A percentile compares a stretch with the other conserved stretches of the same genome.
phyloP scores from a whole-genome alignment of 2,113 vertebrate genomes.

The Macrotus californicus region DNA sequence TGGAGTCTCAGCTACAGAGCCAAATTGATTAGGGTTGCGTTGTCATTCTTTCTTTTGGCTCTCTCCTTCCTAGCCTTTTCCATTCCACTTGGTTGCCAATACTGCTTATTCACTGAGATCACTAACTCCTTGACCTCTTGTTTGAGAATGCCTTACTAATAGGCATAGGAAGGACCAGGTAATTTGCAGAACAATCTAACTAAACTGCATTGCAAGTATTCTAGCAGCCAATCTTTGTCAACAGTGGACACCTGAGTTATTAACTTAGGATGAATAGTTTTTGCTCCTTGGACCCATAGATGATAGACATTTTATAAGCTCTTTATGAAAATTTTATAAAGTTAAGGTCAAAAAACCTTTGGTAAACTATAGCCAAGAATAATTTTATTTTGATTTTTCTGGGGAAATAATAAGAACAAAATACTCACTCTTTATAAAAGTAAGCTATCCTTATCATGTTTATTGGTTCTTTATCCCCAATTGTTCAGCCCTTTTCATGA shows the following conservation, averaged over 20 bases:
- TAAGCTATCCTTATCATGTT: neutral
- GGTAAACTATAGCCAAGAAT: neutral
- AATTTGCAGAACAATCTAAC: slow-evolving; percentile 36
- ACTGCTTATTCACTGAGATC: slow-evolving; percentile 52
- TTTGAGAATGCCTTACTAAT: slow-evolving; percentile 11
- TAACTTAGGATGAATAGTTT: neutral
- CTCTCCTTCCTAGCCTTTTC: neutral
- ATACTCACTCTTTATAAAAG: neutral
- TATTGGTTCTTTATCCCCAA: neutral
- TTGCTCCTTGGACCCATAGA: neutral
- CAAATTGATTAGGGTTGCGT: slow-evolving; percentile 6
- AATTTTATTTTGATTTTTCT: neutral
- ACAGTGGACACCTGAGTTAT: neutral
- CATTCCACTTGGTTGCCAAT: slow-evolving; percentile 44
- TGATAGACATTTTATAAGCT: neutral
- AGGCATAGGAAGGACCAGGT: neutral
- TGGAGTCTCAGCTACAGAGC: neutral
- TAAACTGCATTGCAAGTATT: slow-evolving; percentile 24
- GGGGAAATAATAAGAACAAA: neutral
- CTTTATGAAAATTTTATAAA: neutral
- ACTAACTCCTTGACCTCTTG: slow-evolving; percentile 12
- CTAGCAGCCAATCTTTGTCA: neutral
- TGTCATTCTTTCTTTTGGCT: neutral
- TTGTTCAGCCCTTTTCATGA: neutral
- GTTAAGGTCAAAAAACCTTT: neutral